Evolutionary conservation across 2,888 invertebrate species (phyloP).

Genomic region (Tanytarsus gracilentus): DNA sequence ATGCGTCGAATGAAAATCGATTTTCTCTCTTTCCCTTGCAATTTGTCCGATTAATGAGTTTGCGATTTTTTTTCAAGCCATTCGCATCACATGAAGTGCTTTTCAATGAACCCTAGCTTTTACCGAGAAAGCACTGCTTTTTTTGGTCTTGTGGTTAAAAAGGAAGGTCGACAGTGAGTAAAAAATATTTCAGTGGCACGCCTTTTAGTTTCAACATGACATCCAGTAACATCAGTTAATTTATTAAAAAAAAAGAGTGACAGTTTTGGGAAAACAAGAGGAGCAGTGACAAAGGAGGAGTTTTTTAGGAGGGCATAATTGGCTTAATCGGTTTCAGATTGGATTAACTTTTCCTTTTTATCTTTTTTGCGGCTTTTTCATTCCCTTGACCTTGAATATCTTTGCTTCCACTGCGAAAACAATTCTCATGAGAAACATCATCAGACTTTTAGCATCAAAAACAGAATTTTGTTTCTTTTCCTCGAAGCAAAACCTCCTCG

Average conservation of each 20-base stretch:
- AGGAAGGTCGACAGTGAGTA: neutral
- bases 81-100: neutral
- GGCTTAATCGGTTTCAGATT: neutral
- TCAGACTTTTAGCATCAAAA: neutral
- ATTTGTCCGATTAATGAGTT: neutral
- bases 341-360: neutral
- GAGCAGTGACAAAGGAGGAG: neutral
- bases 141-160: neutral
- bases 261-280: neutral
- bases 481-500: neutral
- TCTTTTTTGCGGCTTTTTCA: neutral
- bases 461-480: neutral
- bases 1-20: neutral
- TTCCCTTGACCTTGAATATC: too few relatives aligned
- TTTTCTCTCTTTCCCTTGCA: neutral
- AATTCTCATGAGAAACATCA: neutral
- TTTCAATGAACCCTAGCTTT: too few relatives aligned
- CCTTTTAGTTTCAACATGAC: neutral
- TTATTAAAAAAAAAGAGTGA: too few relatives aligned
- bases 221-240: too few relatives aligned
- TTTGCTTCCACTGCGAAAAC: too few relatives aligned
- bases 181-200: neutral
- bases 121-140: too few relatives aligned
- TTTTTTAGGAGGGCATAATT: slow-evolving; percentile 1
- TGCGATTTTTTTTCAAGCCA: neutral